Percentiles rank a stretch among this genome's conserved stretches.
These are phyloP conservation scores for Sogatella furcifera DNA, from an alignment of 1,140 invertebrate species.

Conservation along the genomic window DNA sequence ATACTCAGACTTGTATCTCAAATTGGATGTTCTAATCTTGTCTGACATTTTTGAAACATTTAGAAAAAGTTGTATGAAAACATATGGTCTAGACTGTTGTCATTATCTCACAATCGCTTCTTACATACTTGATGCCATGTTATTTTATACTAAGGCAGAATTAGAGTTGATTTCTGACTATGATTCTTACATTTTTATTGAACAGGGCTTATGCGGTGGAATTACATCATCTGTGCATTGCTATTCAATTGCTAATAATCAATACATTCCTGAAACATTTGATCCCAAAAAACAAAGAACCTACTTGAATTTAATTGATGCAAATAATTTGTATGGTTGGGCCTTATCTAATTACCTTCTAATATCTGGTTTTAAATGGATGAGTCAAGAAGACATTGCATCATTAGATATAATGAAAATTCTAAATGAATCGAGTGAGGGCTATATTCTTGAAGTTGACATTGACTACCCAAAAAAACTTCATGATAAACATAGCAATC, in stretches of 20 bases:
- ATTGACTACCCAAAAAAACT: conserved; percentile 30
- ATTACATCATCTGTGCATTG: conserved; percentile 29
- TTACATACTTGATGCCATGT: conserved; percentile 33
- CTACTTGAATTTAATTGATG: conserved; percentile 38
- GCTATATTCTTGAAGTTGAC: conserved; percentile 41
- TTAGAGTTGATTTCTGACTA: conserved; percentile 37
- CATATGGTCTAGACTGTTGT: conserved; percentile 19
- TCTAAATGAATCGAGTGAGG: conserved; percentile 30
- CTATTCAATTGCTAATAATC: conserved; percentile 36
- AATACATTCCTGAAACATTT: conserved; percentile 31
- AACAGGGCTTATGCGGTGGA: conserved; percentile 25
- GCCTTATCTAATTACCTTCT: conserved; percentile 36
- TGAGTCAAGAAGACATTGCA: conserved; percentile 23
- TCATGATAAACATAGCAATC: conserved; percentile 40
- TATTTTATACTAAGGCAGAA: conserved; percentile 31
- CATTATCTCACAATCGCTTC: conserved; percentile 32
- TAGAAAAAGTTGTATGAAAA: conserved; percentile 22
- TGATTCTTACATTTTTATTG: conserved; percentile 33
- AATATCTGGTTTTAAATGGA: conserved; percentile 34
- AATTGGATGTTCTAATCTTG: conserved; percentile 33
- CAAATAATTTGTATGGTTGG: conserved; percentile 43
- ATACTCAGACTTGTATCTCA: conserved; percentile 30
- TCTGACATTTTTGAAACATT: conserved; percentile 36
- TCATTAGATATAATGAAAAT: conserved; percentile 30
- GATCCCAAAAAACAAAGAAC: conserved; percentile 27